Evolutionary conservation across 2,797 vertebrate species (phyloP), one percentile per base, ranked within the genome.

Genomic region (Vespertilio murinus): DNA sequence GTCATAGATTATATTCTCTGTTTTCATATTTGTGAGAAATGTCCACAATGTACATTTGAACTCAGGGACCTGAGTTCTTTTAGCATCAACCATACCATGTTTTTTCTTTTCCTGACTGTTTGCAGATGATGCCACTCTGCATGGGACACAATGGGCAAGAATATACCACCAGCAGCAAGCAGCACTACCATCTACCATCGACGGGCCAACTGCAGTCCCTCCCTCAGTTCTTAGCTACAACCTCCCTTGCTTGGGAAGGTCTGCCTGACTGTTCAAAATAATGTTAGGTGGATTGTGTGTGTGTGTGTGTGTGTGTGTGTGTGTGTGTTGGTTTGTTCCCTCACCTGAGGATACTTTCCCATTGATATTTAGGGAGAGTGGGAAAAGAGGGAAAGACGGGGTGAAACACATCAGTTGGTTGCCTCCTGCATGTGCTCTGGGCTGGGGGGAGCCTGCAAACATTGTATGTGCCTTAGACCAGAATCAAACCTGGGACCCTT

Each of bases 251-350:
- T 70, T 81, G 28, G 12, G 40, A 64, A 87, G 30, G 10, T 33
- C 28, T 95, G 30, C 18, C 22, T 64, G 28, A 92, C 16, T 16
- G 7, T 65, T 84, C 87, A 90, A 81, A 90, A 69, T 84, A 88
- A 88, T 23, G 20, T 52, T 64, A 35, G 11, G 18, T 78, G 42
- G 14, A n/a, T n/a, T n/a, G n/a, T n/a, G n/a, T n/a, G n/a, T n/a
- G 52, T 54, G 52, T 54, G 52, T 54, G 52, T 23, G 54, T 59
- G 56, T 59, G 56, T 61, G 25, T 61, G 2, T 30, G 10, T 61
- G 1, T 61, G 11, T 61, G 0, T 61, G 28, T 30, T 12, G 25
- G 56, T 28, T 12, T 28, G 59, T 61, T 61, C 30, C 59, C 28
- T 61, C 28, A 30, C 28, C 28, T 61, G 28, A 61, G 59, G 59